Base-by-base conservation (phyloP, 2,113 vertebrate species). In the Anolis sagrei region DNA sequence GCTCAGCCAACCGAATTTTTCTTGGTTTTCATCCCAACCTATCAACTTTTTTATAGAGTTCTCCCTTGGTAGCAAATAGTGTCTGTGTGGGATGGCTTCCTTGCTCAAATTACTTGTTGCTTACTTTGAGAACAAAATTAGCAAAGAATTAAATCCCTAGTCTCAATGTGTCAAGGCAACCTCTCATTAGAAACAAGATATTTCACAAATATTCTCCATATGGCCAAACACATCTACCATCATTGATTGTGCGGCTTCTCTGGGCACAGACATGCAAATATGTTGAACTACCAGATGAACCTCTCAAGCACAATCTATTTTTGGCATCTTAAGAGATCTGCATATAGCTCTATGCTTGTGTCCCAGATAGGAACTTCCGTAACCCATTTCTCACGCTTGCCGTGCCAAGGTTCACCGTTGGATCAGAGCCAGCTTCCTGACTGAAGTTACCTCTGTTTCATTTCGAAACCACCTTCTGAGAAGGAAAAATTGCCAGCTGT, bases 381-480 rank as follows among this genome's bases (percentile, higher is more conserved):
- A 54, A 51, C 29, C 39, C 44, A 34, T 80, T 80, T 82, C 66
- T 82, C 21, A 54, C 44, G 68, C 89, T 62, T 68, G 13, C 72
- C 0, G 83, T 86, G 36, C 51, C 83, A 0, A 80, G 76, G 80
- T 88, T 13, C 73, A 68, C 54, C 64, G 32, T 84, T 29, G 88
- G 91, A 90, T 88, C 70, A 82, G 88, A 94, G 79, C 86, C 87
- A 90, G 89, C 79, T 32, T 0, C 1, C 58, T 79, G 84, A 93
- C 80, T 0, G 5, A 89, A 83, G 76, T 69, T 80, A 36, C 61
- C 34, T 70, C n/a, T 29, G 88, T 93, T 92, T 93, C 92, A 94
- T 89, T 93, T 89, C 78, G 88, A 79, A 89, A 87, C 87, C 84
- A 92, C 84, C 83, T 89, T 78, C 87, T 87, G 90, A 92, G 86